Conservation (phyloP, 2,113 vertebrate genomes). For the Lepus europaeus region DNA sequence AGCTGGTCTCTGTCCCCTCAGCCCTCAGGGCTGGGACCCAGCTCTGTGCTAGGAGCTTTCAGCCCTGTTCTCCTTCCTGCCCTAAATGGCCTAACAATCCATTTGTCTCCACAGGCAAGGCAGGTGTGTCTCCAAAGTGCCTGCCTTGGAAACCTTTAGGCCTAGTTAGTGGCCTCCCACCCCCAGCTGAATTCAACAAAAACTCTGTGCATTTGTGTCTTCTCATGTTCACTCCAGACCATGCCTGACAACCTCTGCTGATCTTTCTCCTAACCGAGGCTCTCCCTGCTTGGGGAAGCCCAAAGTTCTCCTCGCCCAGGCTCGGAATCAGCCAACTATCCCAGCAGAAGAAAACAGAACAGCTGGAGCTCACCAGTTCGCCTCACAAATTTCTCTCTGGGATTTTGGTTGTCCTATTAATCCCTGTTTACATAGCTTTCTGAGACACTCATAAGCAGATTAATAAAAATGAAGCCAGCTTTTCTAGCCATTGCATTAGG, state of each 20-base stretch:
- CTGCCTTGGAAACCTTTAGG: neutral
- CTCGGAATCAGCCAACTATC: neutral
- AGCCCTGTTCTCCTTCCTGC: neutral
- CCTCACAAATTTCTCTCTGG: neutral
- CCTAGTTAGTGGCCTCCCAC: neutral
- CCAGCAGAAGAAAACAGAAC: neutral
- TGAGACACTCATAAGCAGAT: no score
- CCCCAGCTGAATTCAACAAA: neutral
- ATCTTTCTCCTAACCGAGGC: neutral
- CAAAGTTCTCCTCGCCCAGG: neutral
- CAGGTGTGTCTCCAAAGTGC: neutral
- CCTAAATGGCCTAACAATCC: neutral
- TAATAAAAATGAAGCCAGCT: no score
- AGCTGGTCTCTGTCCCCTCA: neutral
- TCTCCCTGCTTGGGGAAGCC: neutral
- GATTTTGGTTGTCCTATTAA: slow-evolving; percentile 7
- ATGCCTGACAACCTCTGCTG: neutral
- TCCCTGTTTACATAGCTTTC: neutral
- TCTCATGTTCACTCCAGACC: neutral
- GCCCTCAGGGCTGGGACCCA: neutral
- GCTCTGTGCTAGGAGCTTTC: neutral
- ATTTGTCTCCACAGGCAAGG: neutral
- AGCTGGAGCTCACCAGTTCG: neutral
- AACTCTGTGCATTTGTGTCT: no score
- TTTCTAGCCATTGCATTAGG: neutral